Conservation (phyloP, 2,888 invertebrate genomes). For the Caenorhabditis sp. region DNA sequence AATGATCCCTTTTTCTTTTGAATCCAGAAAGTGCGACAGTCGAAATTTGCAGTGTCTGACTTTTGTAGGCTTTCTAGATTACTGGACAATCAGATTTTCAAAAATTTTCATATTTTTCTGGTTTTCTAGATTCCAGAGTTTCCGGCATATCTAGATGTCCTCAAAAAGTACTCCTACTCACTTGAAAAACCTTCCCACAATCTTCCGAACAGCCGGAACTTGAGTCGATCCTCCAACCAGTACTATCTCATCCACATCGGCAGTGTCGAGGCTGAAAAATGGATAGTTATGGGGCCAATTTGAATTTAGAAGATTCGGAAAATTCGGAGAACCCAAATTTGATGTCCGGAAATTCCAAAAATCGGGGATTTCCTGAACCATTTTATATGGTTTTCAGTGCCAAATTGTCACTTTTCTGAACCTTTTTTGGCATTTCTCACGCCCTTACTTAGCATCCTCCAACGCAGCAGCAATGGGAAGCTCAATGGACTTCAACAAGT, state of each 20-base stretch:
- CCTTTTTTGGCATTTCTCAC: too few species aligned
- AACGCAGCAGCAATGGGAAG: constrained; percentile 84
- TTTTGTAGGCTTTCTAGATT: too few species aligned
- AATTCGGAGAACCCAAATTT: neutral
- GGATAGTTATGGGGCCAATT: neutral
- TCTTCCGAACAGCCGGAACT: constrained; percentile 84
- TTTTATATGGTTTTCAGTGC: neutral
- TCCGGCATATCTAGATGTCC: too few species aligned
- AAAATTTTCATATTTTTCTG: too few species aligned
- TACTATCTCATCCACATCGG: constrained; percentile 85
- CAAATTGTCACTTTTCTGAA: neutral
- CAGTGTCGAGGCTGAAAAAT: constrained; percentile 67
- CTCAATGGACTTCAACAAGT: constrained; percentile 84
- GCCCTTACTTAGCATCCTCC: constrained; percentile 80
- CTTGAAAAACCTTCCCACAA: constrained; percentile 84
- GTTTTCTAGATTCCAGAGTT: too few species aligned
- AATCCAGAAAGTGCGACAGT: too few species aligned
- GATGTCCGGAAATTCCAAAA: too few species aligned
- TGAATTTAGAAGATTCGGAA: neutral
- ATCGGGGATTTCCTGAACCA: too few species aligned
- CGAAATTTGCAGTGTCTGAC: too few species aligned
- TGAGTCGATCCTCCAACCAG: constrained; percentile 85
- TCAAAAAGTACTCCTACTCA: constrained; percentile 46
- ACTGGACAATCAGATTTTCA: too few species aligned
- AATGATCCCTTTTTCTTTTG: too few species aligned